Evolutionary conservation across 2,113 vertebrate genomes (phyloP).

Genomic region (Orcinus orca): DNA sequence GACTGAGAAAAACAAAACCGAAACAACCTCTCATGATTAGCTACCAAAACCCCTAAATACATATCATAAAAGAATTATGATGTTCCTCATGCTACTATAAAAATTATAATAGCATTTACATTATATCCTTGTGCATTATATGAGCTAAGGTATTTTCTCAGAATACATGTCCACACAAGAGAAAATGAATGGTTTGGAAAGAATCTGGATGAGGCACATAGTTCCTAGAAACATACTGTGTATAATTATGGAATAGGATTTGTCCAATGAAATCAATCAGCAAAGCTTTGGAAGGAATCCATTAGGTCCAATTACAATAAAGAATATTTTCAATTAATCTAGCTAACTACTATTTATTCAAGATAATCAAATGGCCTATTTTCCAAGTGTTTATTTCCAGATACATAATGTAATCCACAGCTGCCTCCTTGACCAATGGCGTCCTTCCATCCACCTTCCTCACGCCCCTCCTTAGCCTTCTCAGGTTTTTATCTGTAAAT

Average conservation of each 20-base stretch:
- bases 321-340: slow-evolving; percentile 1
- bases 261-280: not conserved
- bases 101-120: not conserved
- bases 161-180: not conserved
- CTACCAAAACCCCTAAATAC: not conserved
- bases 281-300: not conserved
- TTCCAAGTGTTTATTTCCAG: not conserved
- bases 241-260: not conserved
- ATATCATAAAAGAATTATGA: not conserved
- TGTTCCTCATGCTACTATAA: not conserved
- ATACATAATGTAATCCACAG: not conserved
- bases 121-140: not conserved
- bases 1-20: slow-evolving; percentile 4
- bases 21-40: not conserved
- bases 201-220: not conserved
- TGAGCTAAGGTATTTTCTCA: not conserved
- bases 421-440: not conserved
- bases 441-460: not conserved
- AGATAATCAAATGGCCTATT: not conserved
- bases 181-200: not conserved
- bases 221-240: not conserved
- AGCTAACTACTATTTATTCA: not conserved
- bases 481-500: not conserved
- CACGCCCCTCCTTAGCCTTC: not conserved
- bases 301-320: not conserved